Percentiles rank a stretch among this genome's conserved stretches.
Evolutionary conservation across 92 coral and sea anemone species (phyloP).

Genomic region (Heteractis magnifica): DNA sequence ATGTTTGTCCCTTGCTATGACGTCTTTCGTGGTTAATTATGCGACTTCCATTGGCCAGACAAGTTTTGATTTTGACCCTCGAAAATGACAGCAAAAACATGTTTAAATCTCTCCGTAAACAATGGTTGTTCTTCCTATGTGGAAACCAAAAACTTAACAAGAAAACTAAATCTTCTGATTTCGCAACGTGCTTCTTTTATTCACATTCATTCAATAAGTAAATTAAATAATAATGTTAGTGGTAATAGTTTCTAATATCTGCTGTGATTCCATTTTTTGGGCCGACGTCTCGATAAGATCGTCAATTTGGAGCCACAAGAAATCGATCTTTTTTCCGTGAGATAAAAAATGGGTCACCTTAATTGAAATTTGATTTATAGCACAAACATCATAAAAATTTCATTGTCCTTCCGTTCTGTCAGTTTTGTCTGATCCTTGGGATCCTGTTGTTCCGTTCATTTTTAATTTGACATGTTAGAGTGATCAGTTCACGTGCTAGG

Average conservation of each 20-base stretch:
- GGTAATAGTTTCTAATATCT: too few species aligned
- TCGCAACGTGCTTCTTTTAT: too few species aligned
- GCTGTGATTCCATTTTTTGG: neutral
- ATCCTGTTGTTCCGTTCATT: neutral
- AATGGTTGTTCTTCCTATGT: neutral
- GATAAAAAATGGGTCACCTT: neutral
- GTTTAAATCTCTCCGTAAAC: neutral
- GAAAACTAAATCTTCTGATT: neutral
- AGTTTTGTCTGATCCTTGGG: neutral
- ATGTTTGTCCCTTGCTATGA: neutral
- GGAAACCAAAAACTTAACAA: neutral
- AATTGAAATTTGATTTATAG: neutral
- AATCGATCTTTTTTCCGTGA: neutral
- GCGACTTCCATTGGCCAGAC: neutral
- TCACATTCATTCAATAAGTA: too few species aligned
- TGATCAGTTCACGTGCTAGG: conserved; percentile 1
- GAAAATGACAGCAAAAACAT: neutral
- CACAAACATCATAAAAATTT: neutral
- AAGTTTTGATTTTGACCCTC: neutral
- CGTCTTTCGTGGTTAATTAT: neutral
- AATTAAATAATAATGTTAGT: too few species aligned
- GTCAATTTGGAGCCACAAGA: neutral
- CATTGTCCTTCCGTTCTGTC: neutral
- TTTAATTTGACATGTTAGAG: neutral
- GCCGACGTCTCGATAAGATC: neutral